These are phyloP conservation scores for Engystomops pustulosus DNA, from an alignment of 2,113 vertebrate species.

Conservation along the genomic window DNA sequence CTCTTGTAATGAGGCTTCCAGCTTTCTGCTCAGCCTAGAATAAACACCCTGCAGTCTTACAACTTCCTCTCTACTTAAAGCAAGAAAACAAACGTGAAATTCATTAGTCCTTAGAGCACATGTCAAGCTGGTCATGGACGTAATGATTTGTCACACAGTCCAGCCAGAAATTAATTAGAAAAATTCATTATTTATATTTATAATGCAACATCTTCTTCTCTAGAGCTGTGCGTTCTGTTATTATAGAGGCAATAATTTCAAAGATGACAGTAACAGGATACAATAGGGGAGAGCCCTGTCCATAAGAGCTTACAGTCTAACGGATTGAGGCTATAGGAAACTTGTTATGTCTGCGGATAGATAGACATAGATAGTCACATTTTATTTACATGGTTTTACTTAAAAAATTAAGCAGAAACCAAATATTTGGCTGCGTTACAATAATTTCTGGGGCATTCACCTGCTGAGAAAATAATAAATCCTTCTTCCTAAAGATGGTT, in stretches of 20 bases:
- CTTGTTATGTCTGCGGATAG: too few species aligned
- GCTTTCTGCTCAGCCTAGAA: slow-evolving; percentile 36
- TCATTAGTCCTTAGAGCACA: slow-evolving; percentile 1
- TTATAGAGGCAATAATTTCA: not conserved
- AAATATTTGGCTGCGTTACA: too few species aligned
- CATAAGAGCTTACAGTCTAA: too few species aligned
- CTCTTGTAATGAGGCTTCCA: slow-evolving; percentile 62
- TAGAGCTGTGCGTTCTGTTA: not conserved
- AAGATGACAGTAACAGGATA: not conserved
- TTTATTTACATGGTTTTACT: too few species aligned
- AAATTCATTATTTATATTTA: too few species aligned
- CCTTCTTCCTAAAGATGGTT: too few species aligned
- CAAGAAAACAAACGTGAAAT: slow-evolving; percentile 41
- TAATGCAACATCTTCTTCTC: not conserved
- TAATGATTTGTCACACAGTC: not conserved
- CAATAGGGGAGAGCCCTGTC: too few species aligned
- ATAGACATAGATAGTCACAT: too few species aligned
- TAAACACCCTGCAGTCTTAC: slow-evolving; percentile 39
- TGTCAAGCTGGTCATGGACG: not conserved
- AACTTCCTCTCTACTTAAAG: slow-evolving; percentile 30
- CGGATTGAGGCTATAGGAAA: too few species aligned
- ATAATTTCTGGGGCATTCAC: too few species aligned
- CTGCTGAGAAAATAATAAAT: not conserved
- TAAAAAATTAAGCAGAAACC: too few species aligned
- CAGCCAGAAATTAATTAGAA: not conserved